Evolutionary conservation across 2,113 vertebrate species (phyloP).

Genomic region (Beaufortia kweichowensis): DNA sequence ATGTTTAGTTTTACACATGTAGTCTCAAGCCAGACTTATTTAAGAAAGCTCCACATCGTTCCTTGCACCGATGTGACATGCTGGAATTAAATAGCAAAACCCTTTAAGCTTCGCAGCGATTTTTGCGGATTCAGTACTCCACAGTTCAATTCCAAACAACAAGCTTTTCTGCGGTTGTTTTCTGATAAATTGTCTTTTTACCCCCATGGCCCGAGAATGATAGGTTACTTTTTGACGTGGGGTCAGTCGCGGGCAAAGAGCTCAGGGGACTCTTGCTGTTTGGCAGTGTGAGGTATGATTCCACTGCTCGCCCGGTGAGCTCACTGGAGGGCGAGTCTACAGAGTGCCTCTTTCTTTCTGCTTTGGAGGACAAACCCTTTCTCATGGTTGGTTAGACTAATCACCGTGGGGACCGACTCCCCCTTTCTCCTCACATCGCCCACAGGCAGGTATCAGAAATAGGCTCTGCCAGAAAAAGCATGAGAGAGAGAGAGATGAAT

Average conservation of each 20-base stretch:
- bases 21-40: background rate
- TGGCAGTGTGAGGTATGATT: constrained; percentile 63
- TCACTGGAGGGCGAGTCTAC: constrained; percentile 54
- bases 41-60: background rate
- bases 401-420: constrained; percentile 61
- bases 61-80: background rate
- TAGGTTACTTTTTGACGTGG: constrained; percentile 63
- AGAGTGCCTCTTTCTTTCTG: constrained; percentile 53
- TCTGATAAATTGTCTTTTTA: constrained; percentile 8
- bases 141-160: background rate
- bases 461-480: constrained; percentile 38
- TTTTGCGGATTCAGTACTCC: background rate
- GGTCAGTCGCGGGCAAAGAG: constrained; percentile 61
- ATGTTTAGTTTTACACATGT: constrained; percentile 1
- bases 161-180: constrained; percentile 1
- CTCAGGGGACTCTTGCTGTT: constrained; percentile 59
- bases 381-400: constrained; percentile 69
- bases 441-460: constrained; percentile 52
- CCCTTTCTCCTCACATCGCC: constrained; percentile 44
- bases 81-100: background rate
- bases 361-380: constrained; percentile 65
- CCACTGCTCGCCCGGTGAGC: constrained; percentile 57
- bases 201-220: constrained; percentile 60
- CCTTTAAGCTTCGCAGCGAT: background rate
- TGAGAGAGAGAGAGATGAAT: constrained; percentile 10